Conservation (phyloP, 2,113 vertebrate genomes). For the Ranitomeya variabilis region DNA sequence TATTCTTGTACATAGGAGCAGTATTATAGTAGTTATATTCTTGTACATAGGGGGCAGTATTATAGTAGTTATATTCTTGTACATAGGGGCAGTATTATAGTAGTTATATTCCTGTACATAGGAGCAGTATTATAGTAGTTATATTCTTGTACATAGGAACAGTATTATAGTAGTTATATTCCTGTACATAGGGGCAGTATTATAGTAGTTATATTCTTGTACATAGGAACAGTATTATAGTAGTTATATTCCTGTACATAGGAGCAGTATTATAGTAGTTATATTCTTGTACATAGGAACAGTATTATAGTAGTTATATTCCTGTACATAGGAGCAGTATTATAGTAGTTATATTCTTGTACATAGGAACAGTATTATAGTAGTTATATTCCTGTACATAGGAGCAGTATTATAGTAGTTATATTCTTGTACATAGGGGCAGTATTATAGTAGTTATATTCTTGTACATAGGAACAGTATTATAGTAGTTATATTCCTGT, state of each 20-base stretch:
- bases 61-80: slow-evolving; percentile 19
- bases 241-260: slow-evolving; percentile 4
- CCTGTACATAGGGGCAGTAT: not conserved
- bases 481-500: slow-evolving; percentile 16
- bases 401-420: not conserved
- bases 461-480: not conserved
- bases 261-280: not conserved
- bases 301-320: slow-evolving; percentile 1
- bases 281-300: not conserved
- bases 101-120: slow-evolving; percentile 7
- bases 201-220: slow-evolving; percentile 19
- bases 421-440: not conserved
- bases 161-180: not conserved
- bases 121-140: not conserved
- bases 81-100: not conserved
- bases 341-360: slow-evolving; percentile 19
- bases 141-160: not conserved
- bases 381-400: slow-evolving; percentile 7
- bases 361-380: not conserved
- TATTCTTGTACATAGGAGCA: not conserved
- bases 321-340: not conserved
- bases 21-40: slow-evolving; percentile 1
- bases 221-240: not conserved
- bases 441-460: not conserved
- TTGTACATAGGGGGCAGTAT: not conserved